These are phyloP conservation scores for Tipula lateralis DNA, from an alignment of 2,888 invertebrate species.

Conservation along the genomic window DNA sequence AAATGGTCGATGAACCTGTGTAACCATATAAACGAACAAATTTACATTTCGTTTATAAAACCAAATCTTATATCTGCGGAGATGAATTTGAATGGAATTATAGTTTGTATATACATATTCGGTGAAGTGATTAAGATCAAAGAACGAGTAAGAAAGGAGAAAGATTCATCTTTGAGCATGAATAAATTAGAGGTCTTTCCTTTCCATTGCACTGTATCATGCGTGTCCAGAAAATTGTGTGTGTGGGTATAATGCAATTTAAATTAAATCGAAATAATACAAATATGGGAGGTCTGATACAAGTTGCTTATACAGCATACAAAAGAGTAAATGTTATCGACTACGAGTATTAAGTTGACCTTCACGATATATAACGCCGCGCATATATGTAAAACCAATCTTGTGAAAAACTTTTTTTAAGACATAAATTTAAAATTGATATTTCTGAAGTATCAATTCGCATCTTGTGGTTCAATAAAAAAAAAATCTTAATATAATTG, in stretches of 20 bases:
- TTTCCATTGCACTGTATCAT: not conserved
- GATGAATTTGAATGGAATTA: not conserved
- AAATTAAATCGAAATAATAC: not conserved
- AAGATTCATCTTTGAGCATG: not conserved
- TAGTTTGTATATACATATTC: not conserved
- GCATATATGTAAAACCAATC: not conserved
- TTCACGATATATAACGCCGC: not conserved
- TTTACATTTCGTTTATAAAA: not conserved
- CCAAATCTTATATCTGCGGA: not conserved
- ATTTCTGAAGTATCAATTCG: not conserved
- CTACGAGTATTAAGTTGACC: not conserved
- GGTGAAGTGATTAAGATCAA: not conserved
- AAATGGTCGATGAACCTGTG: not conserved
- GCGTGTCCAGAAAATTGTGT: not conserved
- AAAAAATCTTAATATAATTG: not conserved
- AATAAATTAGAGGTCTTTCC: not conserved
- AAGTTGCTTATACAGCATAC: not conserved
- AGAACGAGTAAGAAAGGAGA: not conserved
- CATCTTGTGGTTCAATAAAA: not conserved
- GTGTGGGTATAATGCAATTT: not conserved
- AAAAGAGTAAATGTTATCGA: not conserved
- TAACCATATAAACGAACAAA: not conserved
- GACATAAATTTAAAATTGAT: not conserved
- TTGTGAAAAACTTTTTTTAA: not conserved
- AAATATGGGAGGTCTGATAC: not conserved